phyloP scores from a whole-genome alignment of 2,797 vertebrate genomes.

The Numenius phaeopus region DNA sequence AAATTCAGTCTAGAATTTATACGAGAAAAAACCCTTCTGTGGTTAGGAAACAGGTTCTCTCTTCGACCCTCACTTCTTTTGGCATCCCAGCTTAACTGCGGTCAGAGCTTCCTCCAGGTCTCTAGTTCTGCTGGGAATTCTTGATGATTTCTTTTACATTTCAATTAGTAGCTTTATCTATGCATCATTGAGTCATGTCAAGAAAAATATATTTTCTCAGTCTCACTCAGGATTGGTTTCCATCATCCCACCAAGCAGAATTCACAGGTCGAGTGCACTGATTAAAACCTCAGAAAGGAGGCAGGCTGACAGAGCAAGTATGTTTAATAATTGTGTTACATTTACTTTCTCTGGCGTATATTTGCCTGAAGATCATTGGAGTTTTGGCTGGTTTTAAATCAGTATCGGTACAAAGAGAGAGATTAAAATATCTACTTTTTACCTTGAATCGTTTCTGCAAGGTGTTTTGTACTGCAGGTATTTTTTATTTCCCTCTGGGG shows the following conservation, averaged over 20 bases:
- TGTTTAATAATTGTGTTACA: neutral
- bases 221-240: neutral
- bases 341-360: neutral
- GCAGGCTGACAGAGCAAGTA: neutral
- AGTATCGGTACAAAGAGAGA: neutral
- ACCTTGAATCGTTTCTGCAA: neutral
- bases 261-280: fast-evolving
- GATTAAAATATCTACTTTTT: neutral
- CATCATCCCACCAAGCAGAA: neutral
- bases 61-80: neutral
- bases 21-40: neutral
- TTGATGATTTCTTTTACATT: neutral
- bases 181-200: fast-evolving
- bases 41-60: neutral
- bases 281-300: neutral
- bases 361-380: neutral
- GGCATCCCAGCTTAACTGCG: fast-evolving
- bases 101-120: neutral
- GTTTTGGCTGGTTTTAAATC: neutral
- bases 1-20: neutral
- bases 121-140: neutral
- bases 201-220: neutral
- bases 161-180: fast-evolving
- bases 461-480: neutral
- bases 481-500: neutral